These are phyloP conservation scores for Acronicta leporina DNA, from an alignment of 2,888 invertebrate genomes.

Conservation along the genomic window DNA sequence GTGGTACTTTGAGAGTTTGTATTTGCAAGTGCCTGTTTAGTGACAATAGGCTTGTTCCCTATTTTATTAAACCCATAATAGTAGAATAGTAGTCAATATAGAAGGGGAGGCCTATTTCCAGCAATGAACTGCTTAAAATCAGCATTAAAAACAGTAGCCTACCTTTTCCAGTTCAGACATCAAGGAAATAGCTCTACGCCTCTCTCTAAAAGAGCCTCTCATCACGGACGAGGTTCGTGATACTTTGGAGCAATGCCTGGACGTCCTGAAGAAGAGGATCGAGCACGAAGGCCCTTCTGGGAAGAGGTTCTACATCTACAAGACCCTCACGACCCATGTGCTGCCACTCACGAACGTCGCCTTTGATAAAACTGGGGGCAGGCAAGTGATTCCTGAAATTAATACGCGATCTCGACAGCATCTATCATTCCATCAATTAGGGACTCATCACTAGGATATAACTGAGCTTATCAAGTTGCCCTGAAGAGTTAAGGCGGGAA, in stretches of 20 bases:
- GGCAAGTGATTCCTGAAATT: conserved; percentile 68
- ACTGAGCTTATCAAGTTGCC: too few species aligned
- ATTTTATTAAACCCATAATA: too few species aligned
- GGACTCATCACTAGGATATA: too few species aligned
- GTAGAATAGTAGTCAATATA: too few species aligned
- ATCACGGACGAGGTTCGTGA: conserved; percentile 88
- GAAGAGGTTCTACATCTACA: conserved; percentile 91
- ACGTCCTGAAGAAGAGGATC: conserved; percentile 90
- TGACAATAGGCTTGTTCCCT: too few species aligned
- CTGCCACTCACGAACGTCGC: conserved; percentile 93
- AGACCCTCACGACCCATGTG: conserved; percentile 91
- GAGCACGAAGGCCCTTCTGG: conserved; percentile 89
- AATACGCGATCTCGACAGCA: too few species aligned
- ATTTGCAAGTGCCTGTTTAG: too few species aligned
- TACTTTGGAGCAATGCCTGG: conserved; percentile 90
- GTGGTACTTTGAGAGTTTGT: too few species aligned
- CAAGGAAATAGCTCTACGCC: conserved; percentile 83
- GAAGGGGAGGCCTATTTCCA: too few species aligned
- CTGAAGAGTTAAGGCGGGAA: too few species aligned
- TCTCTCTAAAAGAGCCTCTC: conserved; percentile 87
- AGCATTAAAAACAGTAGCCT: not conserved
- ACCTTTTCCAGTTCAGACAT: conserved; percentile 86
- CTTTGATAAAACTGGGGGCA: conserved; percentile 91
- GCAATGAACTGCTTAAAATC: not conserved
- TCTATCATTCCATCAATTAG: too few species aligned